Base-by-base conservation (phyloP, 2,888 invertebrate species). In the Drosophila niveifrons region DNA sequence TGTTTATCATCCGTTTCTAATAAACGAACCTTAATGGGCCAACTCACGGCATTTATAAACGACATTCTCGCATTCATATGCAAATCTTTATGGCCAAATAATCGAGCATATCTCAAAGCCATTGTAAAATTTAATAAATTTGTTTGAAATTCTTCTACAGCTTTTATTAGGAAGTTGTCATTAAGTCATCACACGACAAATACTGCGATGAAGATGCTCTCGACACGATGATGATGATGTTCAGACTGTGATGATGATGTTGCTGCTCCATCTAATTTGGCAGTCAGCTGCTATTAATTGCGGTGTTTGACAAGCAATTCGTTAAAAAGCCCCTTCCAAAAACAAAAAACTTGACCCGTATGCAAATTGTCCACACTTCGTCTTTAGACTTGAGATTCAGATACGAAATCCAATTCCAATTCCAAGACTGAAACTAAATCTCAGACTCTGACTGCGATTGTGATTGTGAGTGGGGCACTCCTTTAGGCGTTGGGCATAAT, bases 101-200 rank as follows among this genome's bases (percentile, higher is more conserved):
- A 88, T 85, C 80, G 73, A 75, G 66, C 72, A 59, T 79, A 85
- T 75, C 75, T 62, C 29, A 55, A 31, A 39, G 50, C 50, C 51
- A 78, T 72, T 82, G 85, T 83, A 84, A 82, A 43, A 70, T 72
- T 77, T 75, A 82, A 83, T 83, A 88, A 85, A 83, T 83, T 82
- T 75, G 82, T 85, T 84, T 68, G 64, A 68, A 46, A 56, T 56
- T 56, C 46, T 81, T 81, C 72, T 73, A 56, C 34, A 66, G 76
- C 69, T 72, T 75, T 78, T 73, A 79, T 85, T 84, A 87, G 82
- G 80, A 82, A 87, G 83, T 83, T 82, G 87, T 85, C 88, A 83
- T 83, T 83, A 83, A 83, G 88, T 70, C 88, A 73, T 83, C 83
- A 72, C 61, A 63, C 52, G 68, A 29, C 52, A 62, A 51, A 41